Evolutionary conservation across 2,888 invertebrate genomes (phyloP), one percentile per base, ranked within the genome.

Genomic region (Stegana nigrithorax): DNA sequence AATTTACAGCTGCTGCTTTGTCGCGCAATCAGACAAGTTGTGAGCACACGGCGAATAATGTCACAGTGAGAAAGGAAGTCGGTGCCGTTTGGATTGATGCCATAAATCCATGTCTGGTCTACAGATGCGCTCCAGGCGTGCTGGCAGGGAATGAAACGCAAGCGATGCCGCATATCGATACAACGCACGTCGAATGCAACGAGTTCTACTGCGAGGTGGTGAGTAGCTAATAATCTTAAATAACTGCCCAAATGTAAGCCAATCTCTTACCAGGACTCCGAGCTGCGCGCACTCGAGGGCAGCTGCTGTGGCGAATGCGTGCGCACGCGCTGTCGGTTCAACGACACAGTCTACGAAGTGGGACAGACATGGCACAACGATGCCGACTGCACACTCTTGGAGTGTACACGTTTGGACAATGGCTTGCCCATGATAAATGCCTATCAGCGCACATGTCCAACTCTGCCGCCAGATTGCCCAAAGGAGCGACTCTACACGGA

Each of bases 301-400:
- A 79, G 82, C 62, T 86, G 86, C 47, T 86, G 86, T 59, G 84
- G 85, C 0, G 78, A 80, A 65, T 86, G 86, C 59, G 75, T 84
- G 2, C 81, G 81, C 45, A 83, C 81, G 1, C 83, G 83, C 68
- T 86, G 86, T 51, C 77, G 76, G 57, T 80, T 78, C 67, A 78
- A 80, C 17, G 73, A 80, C 23, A 75, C 75, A 58, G 67, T 82
- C 14, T 83, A 83, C 53, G 68, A 71, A 1, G 72, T 85, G 12
- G 85, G 84, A 2, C 79, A 84, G 14, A 80, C 81, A 8, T 86
- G 86, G 86, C 84, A 81, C 62, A 83, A 81, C 32, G 65, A 71
- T 7, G 75, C 79, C 47, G 82, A 81, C 25, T 86, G 86, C 63
- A 83, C 81, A 4, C 67, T 86, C 12, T 72, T 82, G 36, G 84